phyloP scores from a whole-genome alignment of 2,113 vertebrate species.

The Sapajus apella region DNA sequence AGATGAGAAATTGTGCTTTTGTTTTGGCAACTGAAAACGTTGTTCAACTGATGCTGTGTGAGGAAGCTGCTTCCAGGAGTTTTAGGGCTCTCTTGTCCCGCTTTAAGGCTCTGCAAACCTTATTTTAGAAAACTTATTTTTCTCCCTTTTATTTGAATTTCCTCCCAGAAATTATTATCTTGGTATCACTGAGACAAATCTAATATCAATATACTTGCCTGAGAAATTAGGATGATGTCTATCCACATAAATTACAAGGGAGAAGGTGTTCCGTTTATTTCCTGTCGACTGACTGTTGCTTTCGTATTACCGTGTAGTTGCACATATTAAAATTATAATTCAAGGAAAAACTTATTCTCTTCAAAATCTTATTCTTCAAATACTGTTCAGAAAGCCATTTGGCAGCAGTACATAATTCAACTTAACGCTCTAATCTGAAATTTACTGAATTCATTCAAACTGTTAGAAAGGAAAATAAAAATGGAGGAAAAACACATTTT shows the following conservation, averaged over 20 bases:
- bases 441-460: neutral
- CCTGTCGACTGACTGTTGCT: neutral
- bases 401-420: constrained; percentile 16
- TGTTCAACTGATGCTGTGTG: neutral
- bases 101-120: neutral
- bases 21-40: constrained; percentile 33
- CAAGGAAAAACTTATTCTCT: neutral
- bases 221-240: neutral
- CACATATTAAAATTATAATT: neutral
- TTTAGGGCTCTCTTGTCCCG: neutral
- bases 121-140: constrained; percentile 33
- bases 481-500: neutral
- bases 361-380: constrained; percentile 42
- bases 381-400: constrained; percentile 29
- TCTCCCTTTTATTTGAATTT: neutral
- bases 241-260: neutral
- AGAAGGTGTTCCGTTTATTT: neutral
- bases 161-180: neutral
- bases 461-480: constrained; percentile 38
- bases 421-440: constrained; percentile 40
- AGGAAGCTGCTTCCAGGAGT: neutral
- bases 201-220: neutral
- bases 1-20: constrained; percentile 40
- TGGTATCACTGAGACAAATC: neutral
- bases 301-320: neutral